Conservation (phyloP, 2,113 vertebrate species). For the Austrofundulus limnaeus region DNA sequence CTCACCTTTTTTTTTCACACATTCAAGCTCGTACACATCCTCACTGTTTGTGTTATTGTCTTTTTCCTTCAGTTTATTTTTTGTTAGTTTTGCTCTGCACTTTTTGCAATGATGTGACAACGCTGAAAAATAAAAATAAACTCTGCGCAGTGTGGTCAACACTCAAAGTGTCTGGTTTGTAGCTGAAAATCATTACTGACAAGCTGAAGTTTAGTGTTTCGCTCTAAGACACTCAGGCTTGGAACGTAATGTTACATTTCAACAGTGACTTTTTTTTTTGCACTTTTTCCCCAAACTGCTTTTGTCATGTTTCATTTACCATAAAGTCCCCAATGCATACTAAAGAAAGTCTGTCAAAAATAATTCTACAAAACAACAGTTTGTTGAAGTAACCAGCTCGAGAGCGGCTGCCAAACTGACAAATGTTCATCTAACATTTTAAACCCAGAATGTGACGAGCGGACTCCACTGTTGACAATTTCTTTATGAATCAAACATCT, state of each 20-base stretch:
- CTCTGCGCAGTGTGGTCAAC: not conserved
- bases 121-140: not conserved
- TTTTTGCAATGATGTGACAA: not conserved
- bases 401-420: slow-evolving; percentile 37
- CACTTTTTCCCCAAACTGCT: slow-evolving; percentile 11
- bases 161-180: not conserved
- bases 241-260: slow-evolving; percentile 8
- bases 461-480: slow-evolving; percentile 13
- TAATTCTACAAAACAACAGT: slow-evolving; percentile 35
- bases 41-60: slow-evolving; percentile 20
- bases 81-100: slow-evolving; percentile 4
- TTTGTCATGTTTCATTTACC: slow-evolving; percentile 31
- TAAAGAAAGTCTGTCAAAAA: slow-evolving; percentile 44
- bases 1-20: slow-evolving; percentile 46
- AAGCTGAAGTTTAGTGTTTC: slow-evolving; percentile 15
- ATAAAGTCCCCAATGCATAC: slow-evolving; percentile 34
- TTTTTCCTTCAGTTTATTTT: slow-evolving; percentile 31
- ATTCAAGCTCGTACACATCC: not conserved
- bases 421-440: slow-evolving; percentile 41
- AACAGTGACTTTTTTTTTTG: slow-evolving; percentile 23
- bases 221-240: slow-evolving; percentile 21
- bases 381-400: slow-evolving; percentile 11
- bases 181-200: slow-evolving; percentile 5
- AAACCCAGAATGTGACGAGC: slow-evolving; percentile 23
- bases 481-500: slow-evolving; percentile 25